Conservation (phyloP, 2,888 invertebrate genomes). For the Lasioglossum lativentre region DNA sequence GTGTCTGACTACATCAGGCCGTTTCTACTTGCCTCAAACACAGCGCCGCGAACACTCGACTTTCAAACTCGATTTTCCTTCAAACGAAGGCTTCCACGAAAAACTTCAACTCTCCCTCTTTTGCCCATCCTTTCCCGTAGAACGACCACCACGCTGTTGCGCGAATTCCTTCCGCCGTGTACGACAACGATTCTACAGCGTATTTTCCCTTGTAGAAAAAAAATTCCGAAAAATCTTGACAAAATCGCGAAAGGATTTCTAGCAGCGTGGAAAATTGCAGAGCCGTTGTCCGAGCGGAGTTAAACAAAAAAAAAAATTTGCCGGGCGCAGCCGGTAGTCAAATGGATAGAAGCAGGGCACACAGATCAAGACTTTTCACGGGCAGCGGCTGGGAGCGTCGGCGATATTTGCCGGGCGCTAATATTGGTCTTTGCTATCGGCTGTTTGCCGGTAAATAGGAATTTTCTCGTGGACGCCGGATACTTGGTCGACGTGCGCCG, state of each 20-base stretch:
- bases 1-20: neutral
- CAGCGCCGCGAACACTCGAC: neutral
- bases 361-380: constrained; percentile 65
- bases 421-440: constrained; percentile 71
- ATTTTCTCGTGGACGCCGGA: constrained; percentile 59
- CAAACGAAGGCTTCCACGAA: neutral
- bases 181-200: neutral
- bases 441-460: constrained; percentile 71
- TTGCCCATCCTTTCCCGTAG: neutral
- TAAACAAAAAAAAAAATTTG: constrained; percentile 35
- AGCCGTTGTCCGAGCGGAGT: neutral
- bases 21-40: neutral
- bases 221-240: neutral
- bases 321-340: constrained; percentile 22
- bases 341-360: constrained; percentile 27
- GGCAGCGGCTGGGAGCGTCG: constrained; percentile 36
- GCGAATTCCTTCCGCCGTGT: neutral
- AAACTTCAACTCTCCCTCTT: neutral
- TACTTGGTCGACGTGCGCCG: constrained; percentile 46
- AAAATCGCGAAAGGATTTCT: neutral
- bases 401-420: constrained; percentile 67
- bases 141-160: neutral
- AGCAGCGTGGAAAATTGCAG: neutral
- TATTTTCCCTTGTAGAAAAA: neutral
- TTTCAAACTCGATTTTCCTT: neutral